Conservation (phyloP, 2,797 vertebrate species). For the Apogon hyalosoma region DNA sequence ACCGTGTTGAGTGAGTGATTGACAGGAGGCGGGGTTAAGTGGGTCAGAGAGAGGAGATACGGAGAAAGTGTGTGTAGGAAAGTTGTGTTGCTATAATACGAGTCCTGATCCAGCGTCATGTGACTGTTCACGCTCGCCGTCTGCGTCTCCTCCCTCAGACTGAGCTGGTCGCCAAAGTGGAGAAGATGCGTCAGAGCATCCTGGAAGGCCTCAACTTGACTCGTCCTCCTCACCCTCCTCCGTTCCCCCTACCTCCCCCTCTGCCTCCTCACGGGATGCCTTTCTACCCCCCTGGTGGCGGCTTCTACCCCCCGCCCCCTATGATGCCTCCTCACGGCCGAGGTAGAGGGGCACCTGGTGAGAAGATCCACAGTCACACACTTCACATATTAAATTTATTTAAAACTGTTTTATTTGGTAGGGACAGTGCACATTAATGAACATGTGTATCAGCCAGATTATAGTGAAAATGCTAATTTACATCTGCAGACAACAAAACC, state of each 20-base stretch:
- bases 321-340: constrained; percentile 89
- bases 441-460: too few relatives aligned
- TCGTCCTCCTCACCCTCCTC: constrained; percentile 89
- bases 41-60: too few relatives aligned
- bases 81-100: too few relatives aligned
- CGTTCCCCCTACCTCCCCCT: constrained; percentile 88
- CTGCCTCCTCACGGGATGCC: constrained; percentile 88
- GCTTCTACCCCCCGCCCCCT: constrained; percentile 90
- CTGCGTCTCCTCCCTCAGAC: constrained; percentile 73
- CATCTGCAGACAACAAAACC: too few relatives aligned
- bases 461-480: too few relatives aligned
- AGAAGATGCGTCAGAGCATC: constrained; percentile 97
- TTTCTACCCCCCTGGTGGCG: constrained; percentile 87
- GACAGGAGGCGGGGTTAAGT: too few relatives aligned
- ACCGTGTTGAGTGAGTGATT: too few relatives aligned
- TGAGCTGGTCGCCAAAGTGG: constrained; percentile 92
- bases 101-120: too few relatives aligned
- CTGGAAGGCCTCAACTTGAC: constrained; percentile 94
- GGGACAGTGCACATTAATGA: too few relatives aligned
- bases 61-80: too few relatives aligned
- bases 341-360: constrained; percentile 90
- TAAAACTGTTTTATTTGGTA: too few relatives aligned
- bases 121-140: neutral
- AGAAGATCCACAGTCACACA: constrained; percentile 50
- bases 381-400: neutral